A percentile compares a stretch with the other conserved stretches of the same genome.
Conservation (phyloP, 2,888 invertebrate species). For the Pachydiplax longipennis region DNA sequence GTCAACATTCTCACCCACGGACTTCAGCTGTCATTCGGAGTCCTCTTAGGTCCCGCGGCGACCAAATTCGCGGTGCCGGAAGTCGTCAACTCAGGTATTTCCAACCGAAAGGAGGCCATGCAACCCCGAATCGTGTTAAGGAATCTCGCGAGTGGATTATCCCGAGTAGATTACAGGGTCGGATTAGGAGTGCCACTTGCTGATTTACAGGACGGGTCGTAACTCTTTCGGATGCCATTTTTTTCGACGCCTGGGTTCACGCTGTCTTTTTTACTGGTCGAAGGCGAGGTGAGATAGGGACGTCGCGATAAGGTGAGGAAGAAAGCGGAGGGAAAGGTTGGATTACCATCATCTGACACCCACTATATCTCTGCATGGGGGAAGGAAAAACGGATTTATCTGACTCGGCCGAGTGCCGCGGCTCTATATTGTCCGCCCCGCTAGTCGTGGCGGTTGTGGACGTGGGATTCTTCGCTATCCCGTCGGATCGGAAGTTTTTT, state of each 20-base stretch:
- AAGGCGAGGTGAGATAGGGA: background rate
- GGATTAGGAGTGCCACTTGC: background rate
- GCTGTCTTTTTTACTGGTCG: background rate
- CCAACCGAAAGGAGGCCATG: background rate
- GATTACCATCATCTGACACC: background rate
- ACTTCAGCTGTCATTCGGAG: conserved; percentile 61
- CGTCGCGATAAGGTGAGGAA: background rate
- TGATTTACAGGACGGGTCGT: background rate
- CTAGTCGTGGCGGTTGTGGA: background rate
- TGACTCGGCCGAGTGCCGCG: background rate
- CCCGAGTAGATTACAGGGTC: background rate
- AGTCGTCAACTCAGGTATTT: conserved; percentile 45
- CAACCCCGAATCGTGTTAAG: background rate
- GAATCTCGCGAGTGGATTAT: background rate
- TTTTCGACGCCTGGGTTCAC: background rate
- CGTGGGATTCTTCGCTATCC: background rate
- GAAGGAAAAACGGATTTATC: background rate
- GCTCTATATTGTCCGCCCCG: background rate
- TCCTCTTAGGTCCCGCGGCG: conserved; percentile 9
- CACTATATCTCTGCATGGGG: background rate
- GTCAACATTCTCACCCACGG: conserved; percentile 80
- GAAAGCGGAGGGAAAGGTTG: background rate
- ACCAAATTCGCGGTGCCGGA: conserved; percentile 21
- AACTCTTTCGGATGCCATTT: background rate
- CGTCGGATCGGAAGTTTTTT: background rate